A percentile compares a stretch with the other conserved stretches of the same genome.
These are phyloP conservation scores for Poeciliopsis presidionis DNA, from an alignment of 2,797 vertebrate species.

Conservation along the genomic window DNA sequence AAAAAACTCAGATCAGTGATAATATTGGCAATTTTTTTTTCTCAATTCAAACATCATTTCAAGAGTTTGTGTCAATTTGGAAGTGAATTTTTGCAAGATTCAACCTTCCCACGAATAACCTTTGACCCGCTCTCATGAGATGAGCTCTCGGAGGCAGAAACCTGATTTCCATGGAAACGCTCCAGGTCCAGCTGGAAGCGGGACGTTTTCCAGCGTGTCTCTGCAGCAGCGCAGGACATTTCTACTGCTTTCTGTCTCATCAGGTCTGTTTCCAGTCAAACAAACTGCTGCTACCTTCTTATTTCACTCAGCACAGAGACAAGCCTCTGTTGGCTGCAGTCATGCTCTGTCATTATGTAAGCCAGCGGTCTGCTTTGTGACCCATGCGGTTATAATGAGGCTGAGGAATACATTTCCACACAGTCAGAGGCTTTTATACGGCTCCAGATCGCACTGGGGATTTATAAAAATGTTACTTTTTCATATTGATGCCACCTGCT, in stretches of 20 bases:
- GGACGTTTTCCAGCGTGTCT: conserved; percentile 35
- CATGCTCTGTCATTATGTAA: conserved; percentile 1
- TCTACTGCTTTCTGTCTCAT: not conserved
- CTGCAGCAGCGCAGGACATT: not conserved
- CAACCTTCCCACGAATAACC: not conserved
- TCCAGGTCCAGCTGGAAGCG: conserved; percentile 34
- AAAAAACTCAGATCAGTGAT: too few relatives aligned
- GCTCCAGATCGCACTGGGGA: not conserved
- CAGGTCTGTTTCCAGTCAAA: not conserved
- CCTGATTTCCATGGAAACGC: conserved; percentile 19
- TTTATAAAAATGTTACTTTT: not conserved
- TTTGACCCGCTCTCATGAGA: conserved; percentile 20
- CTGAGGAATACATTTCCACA: not conserved
- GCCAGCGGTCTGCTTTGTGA: conserved; percentile 43
- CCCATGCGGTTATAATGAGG: conserved; percentile 50
- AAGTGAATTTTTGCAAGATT: not conserved
- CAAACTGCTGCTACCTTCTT: conserved; percentile 1
- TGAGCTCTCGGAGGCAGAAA: not conserved
- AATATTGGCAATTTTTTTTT: too few relatives aligned
- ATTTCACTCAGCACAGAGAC: conserved; percentile 29
- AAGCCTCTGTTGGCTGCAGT: conserved; percentile 20
- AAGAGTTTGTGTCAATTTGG: not conserved
- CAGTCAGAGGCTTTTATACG: not conserved
- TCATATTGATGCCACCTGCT: not conserved
- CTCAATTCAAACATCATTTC: not conserved